Conservation (phyloP, 1,140 invertebrate genomes). For the Diuraphis noxia region DNA sequence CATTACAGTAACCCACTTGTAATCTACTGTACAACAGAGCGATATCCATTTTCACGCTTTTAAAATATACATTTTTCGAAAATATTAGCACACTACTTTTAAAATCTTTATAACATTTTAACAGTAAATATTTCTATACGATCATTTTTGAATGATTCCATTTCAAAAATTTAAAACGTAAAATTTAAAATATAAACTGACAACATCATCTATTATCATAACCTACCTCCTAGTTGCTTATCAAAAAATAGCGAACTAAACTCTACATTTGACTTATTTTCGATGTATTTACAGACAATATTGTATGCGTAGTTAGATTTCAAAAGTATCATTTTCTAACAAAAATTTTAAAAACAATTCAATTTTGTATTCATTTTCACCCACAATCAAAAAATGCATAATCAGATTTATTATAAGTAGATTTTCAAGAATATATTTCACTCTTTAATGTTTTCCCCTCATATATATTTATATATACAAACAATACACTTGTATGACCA, state of each 20-base stretch:
- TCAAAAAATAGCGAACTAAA: neutral
- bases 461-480: neutral
- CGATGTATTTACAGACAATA: neutral
- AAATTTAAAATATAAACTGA: neutral
- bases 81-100: neutral
- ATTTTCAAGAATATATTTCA: neutral
- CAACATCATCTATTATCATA: neutral
- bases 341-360: neutral
- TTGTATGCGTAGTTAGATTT: neutral
- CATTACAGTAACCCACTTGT: too few relatives aligned
- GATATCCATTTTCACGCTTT: too few relatives aligned
- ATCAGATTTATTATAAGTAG: neutral
- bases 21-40: too few relatives aligned
- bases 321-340: neutral
- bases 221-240: neutral
- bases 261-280: neutral
- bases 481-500: neutral
- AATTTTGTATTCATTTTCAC: neutral
- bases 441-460: neutral
- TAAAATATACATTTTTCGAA: neutral
- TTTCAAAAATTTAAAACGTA: neutral
- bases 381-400: neutral
- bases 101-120: neutral
- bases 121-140: too few relatives aligned
- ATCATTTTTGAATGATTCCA: too few relatives aligned